phyloP scores from a whole-genome alignment of 2,797 vertebrate genomes.

The Hylomyscus alleni region DNA sequence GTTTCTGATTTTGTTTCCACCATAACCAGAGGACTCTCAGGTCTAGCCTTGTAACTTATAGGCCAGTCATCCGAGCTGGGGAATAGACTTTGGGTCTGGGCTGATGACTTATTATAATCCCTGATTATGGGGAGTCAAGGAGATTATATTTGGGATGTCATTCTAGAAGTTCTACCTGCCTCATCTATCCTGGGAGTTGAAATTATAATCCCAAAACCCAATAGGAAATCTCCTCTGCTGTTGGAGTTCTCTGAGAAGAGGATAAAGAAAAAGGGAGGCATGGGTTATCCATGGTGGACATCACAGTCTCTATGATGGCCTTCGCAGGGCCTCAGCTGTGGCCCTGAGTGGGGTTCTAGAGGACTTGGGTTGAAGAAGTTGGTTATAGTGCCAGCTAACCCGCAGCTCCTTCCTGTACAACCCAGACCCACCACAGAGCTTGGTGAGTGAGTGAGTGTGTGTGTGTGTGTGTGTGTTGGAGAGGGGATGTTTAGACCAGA shows the following conservation, averaged over 20 bases:
- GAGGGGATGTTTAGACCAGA: not conserved
- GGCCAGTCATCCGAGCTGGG: not conserved
- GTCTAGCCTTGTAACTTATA: not conserved
- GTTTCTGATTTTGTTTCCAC: not conserved
- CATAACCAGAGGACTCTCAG: not conserved
- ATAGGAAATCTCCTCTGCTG: not conserved
- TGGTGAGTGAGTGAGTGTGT: slow-evolving; percentile 15
- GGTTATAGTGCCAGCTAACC: not conserved
- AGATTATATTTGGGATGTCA: not conserved
- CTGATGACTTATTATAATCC: not conserved
- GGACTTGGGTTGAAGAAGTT: not conserved
- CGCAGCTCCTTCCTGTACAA: not conserved
- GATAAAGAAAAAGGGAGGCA: not conserved
- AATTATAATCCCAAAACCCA: not conserved
- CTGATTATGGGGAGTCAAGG: not conserved
- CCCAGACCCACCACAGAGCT: not conserved
- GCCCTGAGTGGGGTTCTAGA: not conserved
- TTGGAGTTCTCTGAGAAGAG: not conserved
- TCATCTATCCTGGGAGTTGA: not conserved
- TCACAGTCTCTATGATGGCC: accelerated
- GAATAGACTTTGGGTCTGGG: too few relatives aligned
- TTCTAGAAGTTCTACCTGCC: not conserved
- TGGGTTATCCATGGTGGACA: not conserved
- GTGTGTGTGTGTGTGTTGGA: not conserved
- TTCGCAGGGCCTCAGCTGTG: not conserved